These are phyloP conservation scores for Scaptomyza montana DNA, from an alignment of 1,140 invertebrate genomes.

Conservation along the genomic window DNA sequence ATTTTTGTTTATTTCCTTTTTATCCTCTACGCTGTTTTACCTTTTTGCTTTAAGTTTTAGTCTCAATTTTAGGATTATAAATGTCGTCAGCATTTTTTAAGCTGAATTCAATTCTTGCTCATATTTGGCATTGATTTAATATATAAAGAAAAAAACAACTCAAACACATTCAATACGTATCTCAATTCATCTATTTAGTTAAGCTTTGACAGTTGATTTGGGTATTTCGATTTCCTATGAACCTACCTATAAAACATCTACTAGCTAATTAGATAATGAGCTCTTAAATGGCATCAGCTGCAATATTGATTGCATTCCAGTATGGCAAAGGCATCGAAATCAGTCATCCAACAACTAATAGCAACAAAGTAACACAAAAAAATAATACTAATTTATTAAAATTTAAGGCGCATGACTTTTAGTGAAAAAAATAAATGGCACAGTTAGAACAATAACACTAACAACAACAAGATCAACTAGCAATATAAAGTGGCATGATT, in stretches of 20 bases:
- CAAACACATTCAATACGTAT: constrained; percentile 37
- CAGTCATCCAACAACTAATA: constrained; percentile 48
- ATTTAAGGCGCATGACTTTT: constrained; percentile 76
- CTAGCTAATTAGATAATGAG: neutral
- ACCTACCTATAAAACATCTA: constrained; percentile 27
- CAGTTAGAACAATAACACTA: constrained; percentile 36
- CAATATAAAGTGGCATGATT: constrained; percentile 61
- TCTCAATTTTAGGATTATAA: constrained; percentile 81
- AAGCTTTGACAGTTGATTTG: constrained; percentile 72
- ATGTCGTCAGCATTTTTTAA: constrained; percentile 80
- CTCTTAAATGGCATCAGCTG: neutral
- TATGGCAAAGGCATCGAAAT: constrained; percentile 14
- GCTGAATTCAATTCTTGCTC: constrained; percentile 57
- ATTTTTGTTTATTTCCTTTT: constrained; percentile 23
- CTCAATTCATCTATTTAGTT: constrained; percentile 49
- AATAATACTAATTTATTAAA: constrained; percentile 76
- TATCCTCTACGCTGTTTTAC: neutral
- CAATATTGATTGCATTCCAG: neutral
- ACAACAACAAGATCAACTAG: constrained; percentile 27
- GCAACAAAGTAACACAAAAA: constrained; percentile 17
- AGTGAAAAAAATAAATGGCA: constrained; percentile 51
- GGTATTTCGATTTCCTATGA: constrained; percentile 60
- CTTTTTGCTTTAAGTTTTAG: constrained; percentile 46
- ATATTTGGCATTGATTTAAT: constrained; percentile 70
- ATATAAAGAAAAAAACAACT: neutral